Conservation (phyloP, 92 coral and sea anemone species). For the Plumapathes pennacea region DNA sequence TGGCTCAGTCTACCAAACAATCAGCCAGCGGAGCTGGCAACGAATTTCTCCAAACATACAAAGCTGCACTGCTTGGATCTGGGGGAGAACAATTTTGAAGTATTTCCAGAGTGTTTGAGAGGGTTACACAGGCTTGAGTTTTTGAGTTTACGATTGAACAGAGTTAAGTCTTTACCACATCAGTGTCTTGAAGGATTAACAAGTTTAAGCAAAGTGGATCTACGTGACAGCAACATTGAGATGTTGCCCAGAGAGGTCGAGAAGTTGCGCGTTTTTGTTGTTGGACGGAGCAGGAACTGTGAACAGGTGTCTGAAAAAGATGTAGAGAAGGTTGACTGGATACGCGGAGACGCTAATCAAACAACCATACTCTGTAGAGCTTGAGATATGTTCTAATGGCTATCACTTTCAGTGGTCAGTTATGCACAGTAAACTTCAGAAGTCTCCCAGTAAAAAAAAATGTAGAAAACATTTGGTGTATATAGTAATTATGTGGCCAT, state of each 20-base stretch:
- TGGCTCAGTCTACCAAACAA: constrained; percentile 81
- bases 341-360: constrained; percentile 26
- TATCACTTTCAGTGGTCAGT: no score
- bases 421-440: no score
- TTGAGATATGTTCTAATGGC: no score
- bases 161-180: constrained; percentile 48
- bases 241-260: constrained; percentile 74
- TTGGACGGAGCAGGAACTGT: constrained; percentile 36
- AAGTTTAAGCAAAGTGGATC: constrained; percentile 61
- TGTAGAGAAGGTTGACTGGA: constrained; percentile 24
- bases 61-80: constrained; percentile 71
- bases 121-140: constrained; percentile 60
- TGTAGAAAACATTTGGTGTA: no score
- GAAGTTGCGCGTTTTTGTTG: constrained; percentile 61
- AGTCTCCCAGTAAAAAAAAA: no score
- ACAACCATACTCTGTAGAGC: no score
- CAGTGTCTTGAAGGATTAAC: constrained; percentile 32
- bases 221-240: constrained; percentile 65
- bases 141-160: constrained; percentile 62
- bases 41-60: constrained; percentile 44
- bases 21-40: constrained; percentile 67
- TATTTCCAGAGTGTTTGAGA: constrained; percentile 58
- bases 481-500: no score
- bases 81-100: constrained; percentile 55
- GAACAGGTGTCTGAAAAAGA: constrained; percentile 36